Percentiles rank a stretch among this genome's conserved stretches.
These are phyloP conservation scores for Loxodonta africana DNA, from an alignment of 2,113 vertebrate species.

Conservation along the genomic window DNA sequence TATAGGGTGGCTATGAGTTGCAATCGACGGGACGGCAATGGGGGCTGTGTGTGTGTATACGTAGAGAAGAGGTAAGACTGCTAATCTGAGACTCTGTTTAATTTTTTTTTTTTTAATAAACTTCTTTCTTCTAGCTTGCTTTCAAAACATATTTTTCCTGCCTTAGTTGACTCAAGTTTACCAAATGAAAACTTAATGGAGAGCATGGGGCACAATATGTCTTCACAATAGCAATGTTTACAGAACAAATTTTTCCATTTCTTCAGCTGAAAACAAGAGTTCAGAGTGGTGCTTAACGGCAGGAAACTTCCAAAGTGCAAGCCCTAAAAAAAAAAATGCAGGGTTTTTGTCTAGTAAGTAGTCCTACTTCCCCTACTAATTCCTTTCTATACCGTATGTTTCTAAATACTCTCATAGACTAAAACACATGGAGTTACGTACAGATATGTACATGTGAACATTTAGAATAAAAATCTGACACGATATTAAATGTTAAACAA, in stretches of 20 bases:
- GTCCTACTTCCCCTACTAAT: not conserved
- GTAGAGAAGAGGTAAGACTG: not conserved
- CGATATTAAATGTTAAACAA: not conserved
- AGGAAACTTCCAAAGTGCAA: constrained; percentile 6
- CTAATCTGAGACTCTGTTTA: not conserved
- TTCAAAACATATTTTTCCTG: constrained; percentile 53
- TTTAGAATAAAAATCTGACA: not conserved
- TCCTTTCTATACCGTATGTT: not conserved
- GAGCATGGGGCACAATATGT: not conserved
- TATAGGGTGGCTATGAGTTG: too few species aligned
- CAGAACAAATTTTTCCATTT: constrained; percentile 17
- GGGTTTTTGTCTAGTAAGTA: not conserved
- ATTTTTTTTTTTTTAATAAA: not conserved
- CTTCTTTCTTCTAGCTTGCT: not conserved
- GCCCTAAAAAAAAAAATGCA: not conserved
- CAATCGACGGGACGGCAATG: too few species aligned
- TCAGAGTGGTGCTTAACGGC: not conserved
- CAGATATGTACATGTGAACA: not conserved
- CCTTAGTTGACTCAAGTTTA: constrained; percentile 47
- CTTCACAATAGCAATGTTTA: constrained; percentile 35
- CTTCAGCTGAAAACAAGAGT: constrained; percentile 33
- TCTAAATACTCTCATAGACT: not conserved
- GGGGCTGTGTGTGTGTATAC: not conserved
- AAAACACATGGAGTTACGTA: not conserved
- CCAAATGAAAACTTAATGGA: constrained; percentile 58